Evolutionary conservation across 2,113 vertebrate species (phyloP).

Genomic region (Asarcornis scutulata): DNA sequence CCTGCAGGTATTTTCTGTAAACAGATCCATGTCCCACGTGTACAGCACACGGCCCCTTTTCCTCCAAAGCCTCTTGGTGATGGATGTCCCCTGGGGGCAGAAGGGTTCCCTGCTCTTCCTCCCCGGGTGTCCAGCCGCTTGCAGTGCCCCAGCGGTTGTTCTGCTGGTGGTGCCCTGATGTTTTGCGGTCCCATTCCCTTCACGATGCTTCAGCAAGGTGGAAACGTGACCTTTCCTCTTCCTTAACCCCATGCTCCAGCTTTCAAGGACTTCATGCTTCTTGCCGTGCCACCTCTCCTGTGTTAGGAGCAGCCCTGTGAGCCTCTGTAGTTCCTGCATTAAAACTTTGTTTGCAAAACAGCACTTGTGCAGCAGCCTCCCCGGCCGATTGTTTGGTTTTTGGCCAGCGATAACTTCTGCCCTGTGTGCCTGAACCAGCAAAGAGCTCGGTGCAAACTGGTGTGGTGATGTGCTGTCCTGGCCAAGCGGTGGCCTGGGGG

Average conservation of each 20-base stretch:
- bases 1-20: slow-evolving; percentile 25
- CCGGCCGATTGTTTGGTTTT: rapidly evolving
- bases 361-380: background rate
- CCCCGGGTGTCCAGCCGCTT: background rate
- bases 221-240: background rate
- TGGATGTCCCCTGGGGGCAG: background rate
- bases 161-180: background rate
- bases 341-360: background rate
- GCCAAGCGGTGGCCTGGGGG: background rate
- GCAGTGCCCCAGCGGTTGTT: background rate
- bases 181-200: background rate
- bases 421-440: background rate
- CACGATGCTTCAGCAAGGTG: background rate
- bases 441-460: background rate
- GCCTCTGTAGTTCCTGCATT: background rate
- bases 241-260: background rate
- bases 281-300: background rate
- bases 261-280: background rate
- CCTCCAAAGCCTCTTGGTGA: background rate
- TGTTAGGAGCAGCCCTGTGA: background rate
- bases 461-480: slow-evolving; percentile 14
- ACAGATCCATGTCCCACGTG: background rate
- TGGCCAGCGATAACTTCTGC: background rate
- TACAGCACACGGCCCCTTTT: rapidly evolving
- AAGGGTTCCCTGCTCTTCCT: background rate